Base-by-base conservation (phyloP, 1,140 invertebrate genomes). In the Heliconius himera region DNA sequence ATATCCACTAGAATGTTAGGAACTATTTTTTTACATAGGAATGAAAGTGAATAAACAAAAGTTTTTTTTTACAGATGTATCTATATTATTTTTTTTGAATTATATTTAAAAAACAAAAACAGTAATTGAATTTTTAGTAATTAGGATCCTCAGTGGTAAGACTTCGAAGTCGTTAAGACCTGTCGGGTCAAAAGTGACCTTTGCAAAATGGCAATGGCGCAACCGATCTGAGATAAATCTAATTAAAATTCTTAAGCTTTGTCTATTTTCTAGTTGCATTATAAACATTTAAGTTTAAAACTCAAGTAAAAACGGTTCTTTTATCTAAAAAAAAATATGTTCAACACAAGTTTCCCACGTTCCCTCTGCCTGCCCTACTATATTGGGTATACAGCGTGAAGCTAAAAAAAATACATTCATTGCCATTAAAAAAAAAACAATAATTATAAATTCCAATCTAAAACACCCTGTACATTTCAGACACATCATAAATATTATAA, bases 151-250 rank as follows among this genome's bases (percentile, higher is more conserved):
- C n/a, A 9, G n/a, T 11, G 9, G n/a, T 22, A 22, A 60, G n/a
- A 60, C 8, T 60, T 22, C n/a, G n/a, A 3, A 22, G 56, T 60
- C 6, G 8, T 16, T 29, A 22, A 22, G 8, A 66, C 11, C 20
- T 29, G 9, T 66, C 9, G 11, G 60, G 60, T 29, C 60, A 66
- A 66, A 66, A 66, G 60, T 26, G 22, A 66, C 60, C 60, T 66
- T 66, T 66, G 60, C 60, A 22, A 29, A 66, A 66, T 66, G 60
- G 60, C 60, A 66, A 66, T 66, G 22, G 60, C 22, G 60, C 60
- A 26, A 66, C 22, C 22, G 60, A 66, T 66, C 60, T 66, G 60
- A 66, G 60, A 66, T 66, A 66, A 11, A 26, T 8, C 16, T 66
- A 66, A 66, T 66, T 66, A 66, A 66, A 66, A 66, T 66, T 22